Conservation (phyloP, 2,888 invertebrate genomes). For the Tenthredo amoena region DNA sequence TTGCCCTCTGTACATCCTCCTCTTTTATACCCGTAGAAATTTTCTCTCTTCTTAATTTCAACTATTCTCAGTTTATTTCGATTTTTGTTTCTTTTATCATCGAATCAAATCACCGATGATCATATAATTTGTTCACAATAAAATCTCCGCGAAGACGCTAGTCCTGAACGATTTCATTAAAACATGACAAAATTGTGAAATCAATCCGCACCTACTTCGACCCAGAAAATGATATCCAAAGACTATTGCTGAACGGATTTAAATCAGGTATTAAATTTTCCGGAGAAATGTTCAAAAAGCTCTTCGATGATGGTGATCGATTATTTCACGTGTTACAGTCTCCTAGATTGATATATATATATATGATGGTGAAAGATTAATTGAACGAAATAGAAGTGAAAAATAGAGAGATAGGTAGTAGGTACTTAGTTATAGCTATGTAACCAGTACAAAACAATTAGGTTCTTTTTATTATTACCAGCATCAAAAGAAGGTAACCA, state of each 20-base stretch:
- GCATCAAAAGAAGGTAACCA: slow-evolving; percentile 55
- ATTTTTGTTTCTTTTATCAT: background rate
- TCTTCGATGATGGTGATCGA: too few relatives aligned
- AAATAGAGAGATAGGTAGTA: background rate
- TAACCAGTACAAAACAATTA: background rate
- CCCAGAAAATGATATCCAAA: too few relatives aligned
- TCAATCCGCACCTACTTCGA: too few relatives aligned
- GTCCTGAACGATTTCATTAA: too few relatives aligned
- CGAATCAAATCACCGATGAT: background rate
- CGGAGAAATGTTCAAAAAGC: too few relatives aligned
- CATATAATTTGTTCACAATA: background rate
- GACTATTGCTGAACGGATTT: too few relatives aligned
- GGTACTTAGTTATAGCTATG: background rate
- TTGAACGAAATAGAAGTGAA: background rate
- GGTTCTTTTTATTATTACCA: slow-evolving; percentile 32
- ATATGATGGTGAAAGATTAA: background rate
- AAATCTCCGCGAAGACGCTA: too few relatives aligned
- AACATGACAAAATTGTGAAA: too few relatives aligned
- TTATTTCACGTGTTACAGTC: too few relatives aligned
- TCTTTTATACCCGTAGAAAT: slow-evolving; percentile 54
- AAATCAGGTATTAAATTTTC: too few relatives aligned
- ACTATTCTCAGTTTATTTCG: background rate
- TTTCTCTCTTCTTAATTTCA: background rate
- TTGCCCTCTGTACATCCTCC: slow-evolving; percentile 71
- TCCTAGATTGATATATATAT: too few relatives aligned